phyloP scores from a whole-genome alignment of 1,140 invertebrate species.

The Galleria mellonella region DNA sequence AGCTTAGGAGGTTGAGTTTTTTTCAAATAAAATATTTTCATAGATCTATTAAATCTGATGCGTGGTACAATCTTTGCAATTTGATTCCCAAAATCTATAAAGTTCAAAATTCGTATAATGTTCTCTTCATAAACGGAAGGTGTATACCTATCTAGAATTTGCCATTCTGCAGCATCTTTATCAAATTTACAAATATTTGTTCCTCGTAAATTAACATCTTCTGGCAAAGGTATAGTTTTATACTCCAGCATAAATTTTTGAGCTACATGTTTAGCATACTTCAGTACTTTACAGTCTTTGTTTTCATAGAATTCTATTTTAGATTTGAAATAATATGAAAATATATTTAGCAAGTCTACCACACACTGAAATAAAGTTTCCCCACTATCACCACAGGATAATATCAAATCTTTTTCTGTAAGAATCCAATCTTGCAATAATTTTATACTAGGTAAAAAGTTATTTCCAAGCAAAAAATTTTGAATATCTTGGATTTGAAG shows the following conservation, averaged over 20 bases:
- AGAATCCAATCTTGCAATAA: conserved; percentile 64
- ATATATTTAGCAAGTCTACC: conserved; percentile 67
- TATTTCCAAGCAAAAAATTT: conserved; percentile 57
- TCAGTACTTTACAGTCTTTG: conserved; percentile 35
- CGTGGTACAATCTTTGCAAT: conserved; percentile 78
- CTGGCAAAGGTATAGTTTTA: conserved; percentile 78
- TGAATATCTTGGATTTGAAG: conserved; percentile 32
- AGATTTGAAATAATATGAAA: conserved; percentile 52
- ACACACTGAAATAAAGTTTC: conserved; percentile 67
- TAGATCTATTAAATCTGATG: conserved; percentile 74
- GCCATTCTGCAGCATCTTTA: conserved; percentile 82
- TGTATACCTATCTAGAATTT: conserved; percentile 75
- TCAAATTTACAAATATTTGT: conserved; percentile 79
- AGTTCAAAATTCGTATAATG: conserved; percentile 79
- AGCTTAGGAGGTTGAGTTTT: conserved; percentile 43
- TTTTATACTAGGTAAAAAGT: conserved; percentile 59
- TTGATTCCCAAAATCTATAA: conserved; percentile 83
- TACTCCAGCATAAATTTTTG: conserved; percentile 70
- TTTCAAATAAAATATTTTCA: conserved; percentile 68
- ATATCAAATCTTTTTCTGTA: conserved; percentile 64
- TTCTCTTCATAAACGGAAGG: conserved; percentile 77
- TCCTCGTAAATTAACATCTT: conserved; percentile 82
- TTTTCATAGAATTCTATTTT: conserved; percentile 27
- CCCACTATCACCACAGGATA: conserved; percentile 67
- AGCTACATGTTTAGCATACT: conserved; percentile 42